phyloP scores from a whole-genome alignment of 2,888 invertebrate species.

The Gortyna flavago region DNA sequence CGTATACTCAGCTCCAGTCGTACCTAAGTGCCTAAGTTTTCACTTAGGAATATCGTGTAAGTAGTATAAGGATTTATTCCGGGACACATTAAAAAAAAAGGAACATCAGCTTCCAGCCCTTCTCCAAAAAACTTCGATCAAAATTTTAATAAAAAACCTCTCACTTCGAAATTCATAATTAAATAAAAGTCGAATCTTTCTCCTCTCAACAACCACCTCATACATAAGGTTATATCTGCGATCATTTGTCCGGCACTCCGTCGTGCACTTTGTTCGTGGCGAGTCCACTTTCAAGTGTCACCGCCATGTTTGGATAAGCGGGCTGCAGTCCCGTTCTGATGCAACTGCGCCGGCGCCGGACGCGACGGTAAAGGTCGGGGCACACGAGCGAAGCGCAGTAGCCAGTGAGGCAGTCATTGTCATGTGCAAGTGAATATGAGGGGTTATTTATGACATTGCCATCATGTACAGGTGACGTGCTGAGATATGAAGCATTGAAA shows the following conservation, averaged over 20 bases:
- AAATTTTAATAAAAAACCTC: background rate
- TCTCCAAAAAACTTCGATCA: background rate
- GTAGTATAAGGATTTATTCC: no score
- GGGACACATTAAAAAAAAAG: no score
- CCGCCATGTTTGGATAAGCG: constrained; percentile 75
- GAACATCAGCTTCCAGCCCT: background rate
- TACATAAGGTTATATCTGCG: constrained; percentile 37
- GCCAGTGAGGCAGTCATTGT: constrained; percentile 5
- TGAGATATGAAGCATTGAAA: background rate
- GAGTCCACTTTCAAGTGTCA: constrained; percentile 65
- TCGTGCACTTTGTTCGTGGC: constrained; percentile 45
- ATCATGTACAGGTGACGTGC: background rate
- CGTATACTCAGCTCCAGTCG: background rate
- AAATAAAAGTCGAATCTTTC: background rate
- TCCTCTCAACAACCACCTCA: background rate
- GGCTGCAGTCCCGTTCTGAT: constrained; percentile 73
- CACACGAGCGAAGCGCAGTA: constrained; percentile 14
- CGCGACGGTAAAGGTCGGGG: constrained; percentile 32
- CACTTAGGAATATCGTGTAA: no score
- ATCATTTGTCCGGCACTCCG: constrained; percentile 56
- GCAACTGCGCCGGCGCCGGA: constrained; percentile 70
- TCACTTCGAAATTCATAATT: background rate
- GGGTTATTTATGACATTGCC: background rate
- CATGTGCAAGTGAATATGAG: background rate
- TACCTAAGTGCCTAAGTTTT: background rate